Percentiles rank a stretch among this genome's conserved stretches.
Conservation (phyloP, 1,140 invertebrate species). For the Nephila pilipes region DNA sequence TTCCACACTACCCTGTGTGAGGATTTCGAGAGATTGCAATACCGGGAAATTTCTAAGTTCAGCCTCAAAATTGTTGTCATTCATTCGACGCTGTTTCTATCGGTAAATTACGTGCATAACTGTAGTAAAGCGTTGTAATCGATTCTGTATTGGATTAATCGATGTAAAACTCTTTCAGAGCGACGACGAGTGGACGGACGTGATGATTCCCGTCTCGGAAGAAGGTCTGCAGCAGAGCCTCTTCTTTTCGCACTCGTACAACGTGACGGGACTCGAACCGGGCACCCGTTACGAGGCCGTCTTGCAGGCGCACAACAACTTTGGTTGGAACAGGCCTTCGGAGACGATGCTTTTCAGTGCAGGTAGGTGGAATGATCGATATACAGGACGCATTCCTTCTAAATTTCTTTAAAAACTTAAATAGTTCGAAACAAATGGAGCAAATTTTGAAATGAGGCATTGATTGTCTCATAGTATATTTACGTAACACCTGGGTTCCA, state of each 20-base stretch:
- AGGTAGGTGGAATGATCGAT: neutral
- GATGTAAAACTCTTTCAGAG: conserved; percentile 4
- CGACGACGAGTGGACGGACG: conserved; percentile 63
- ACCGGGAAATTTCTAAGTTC: too few species aligned
- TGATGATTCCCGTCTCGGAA: conserved; percentile 48
- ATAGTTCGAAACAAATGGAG: neutral
- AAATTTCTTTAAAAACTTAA: too few species aligned
- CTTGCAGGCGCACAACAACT: conserved; percentile 64
- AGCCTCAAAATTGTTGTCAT: too few species aligned
- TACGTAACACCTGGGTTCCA: neutral
- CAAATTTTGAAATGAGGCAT: neutral
- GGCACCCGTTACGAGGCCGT: conserved; percentile 44
- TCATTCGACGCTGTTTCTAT: too few species aligned
- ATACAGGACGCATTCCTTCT: neutral
- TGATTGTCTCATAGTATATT: neutral
- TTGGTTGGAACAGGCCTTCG: conserved; percentile 63
- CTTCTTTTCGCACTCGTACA: conserved; percentile 61
- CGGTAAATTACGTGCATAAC: too few species aligned
- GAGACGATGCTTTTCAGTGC: conserved; percentile 35
- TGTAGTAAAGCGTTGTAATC: too few species aligned
- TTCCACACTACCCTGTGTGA: too few species aligned
- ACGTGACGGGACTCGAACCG: conserved; percentile 58
- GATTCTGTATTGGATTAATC: too few species aligned
- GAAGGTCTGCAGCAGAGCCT: conserved; percentile 7
- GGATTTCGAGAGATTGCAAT: too few species aligned